These are phyloP conservation scores for Flexamia atlantica DNA, from an alignment of 2,888 invertebrate genomes.

Conservation along the genomic window DNA sequence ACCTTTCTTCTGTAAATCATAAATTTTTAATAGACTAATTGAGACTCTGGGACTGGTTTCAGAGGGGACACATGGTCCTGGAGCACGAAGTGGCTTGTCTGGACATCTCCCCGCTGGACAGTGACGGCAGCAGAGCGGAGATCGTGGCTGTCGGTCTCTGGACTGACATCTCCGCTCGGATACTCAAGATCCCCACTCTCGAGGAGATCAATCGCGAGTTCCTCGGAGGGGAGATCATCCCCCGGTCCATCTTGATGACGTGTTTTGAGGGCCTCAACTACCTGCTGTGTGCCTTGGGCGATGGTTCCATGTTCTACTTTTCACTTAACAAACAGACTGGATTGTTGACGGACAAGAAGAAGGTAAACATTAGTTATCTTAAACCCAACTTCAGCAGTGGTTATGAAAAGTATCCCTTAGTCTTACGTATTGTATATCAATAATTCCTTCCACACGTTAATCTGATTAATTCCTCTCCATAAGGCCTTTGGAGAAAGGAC, in stretches of 20 bases:
- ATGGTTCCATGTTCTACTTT: constrained; percentile 99
- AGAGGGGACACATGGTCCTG: constrained; percentile 22
- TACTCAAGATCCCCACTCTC: constrained; percentile 87
- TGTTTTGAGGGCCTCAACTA: constrained; percentile 95
- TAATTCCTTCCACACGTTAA: no score
- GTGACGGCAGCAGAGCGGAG: constrained; percentile 79
- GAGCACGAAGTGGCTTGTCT: constrained; percentile 86
- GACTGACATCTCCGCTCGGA: constrained; percentile 97
- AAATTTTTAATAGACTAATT: no score
- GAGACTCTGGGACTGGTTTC: not conserved
- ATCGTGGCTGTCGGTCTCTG: constrained; percentile 96
- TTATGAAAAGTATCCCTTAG: no score
- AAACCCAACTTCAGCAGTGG: no score
- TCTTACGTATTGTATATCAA: no score
- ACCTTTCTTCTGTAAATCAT: no score
- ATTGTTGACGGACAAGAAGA: constrained; percentile 90
- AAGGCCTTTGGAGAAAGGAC: no score
- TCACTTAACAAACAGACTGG: constrained; percentile 88
- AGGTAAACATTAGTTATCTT: constrained; percentile 74
- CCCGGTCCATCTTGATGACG: constrained; percentile 96
- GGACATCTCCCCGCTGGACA: constrained; percentile 89
- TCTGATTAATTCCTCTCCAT: no score
- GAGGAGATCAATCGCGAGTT: constrained; percentile 91
- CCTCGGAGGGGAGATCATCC: constrained; percentile 96
- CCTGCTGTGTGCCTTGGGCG: constrained; percentile 95